Base-by-base conservation (phyloP, 23 tunicate genomes). In the Pegea sp. region DNA sequence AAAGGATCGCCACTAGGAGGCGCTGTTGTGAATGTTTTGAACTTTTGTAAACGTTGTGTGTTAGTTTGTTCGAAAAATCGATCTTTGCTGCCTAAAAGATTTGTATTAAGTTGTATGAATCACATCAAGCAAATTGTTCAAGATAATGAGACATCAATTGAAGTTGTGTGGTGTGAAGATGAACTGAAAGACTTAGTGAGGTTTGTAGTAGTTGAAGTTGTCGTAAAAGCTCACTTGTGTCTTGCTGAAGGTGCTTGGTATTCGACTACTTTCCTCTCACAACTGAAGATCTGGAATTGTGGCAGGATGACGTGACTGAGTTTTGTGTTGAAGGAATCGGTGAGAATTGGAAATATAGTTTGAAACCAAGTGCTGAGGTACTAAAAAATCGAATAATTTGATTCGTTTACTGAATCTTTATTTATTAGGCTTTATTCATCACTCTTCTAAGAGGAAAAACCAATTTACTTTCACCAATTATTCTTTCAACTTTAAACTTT, bases 251-350 rank as follows among this genome's bases (percentile, higher is more conserved):
- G 48, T 66, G 69, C 28, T 48, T 80, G 13, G 69, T 80, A 13
- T 80, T 65, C 48, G 54, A 62, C 1, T 80, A 49, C 52, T 44
- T 84, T 1, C 76, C 84, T 13, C 44, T 84, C 42, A 63, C 31
- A 21, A 33, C 62, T 8, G 60, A 57, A 18, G 84, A 84, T 58
- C 44, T 84, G 42, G 59, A 57, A 31, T 31, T 29, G 13, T 84
- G 95, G 95, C 76, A 84, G 24, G 72, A 67, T 22, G 95, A 84
- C 48, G 71, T 65, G 0, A 76, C 68, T 61, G 75, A 74, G 20
- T 84, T 84, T 84, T 84, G 84, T 58, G 42, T 63, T 27, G 84
- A 84, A 52, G 95, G 74, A 62, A 64, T 63, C 26, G 95, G 95
- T 8, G 95, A 84, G 58, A 61, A 65, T 1, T 84, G 84, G 84